Conservation (phyloP, 2,888 invertebrate genomes). For the Caenorhabditis angaria region DNA sequence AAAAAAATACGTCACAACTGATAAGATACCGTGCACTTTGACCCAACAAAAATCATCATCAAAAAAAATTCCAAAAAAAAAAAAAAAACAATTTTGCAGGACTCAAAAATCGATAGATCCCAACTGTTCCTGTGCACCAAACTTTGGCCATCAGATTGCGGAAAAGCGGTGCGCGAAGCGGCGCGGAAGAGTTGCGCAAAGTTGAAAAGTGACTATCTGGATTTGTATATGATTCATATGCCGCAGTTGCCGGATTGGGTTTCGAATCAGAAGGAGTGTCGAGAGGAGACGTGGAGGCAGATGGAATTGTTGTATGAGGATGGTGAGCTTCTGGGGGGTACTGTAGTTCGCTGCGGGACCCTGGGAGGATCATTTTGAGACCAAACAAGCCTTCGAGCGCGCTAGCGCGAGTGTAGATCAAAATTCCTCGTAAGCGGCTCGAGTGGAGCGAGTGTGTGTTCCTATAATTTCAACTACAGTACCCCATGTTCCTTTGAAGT, state of each 20-base stretch:
- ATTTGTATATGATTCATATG: slow-evolving; percentile 73
- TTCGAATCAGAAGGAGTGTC: slow-evolving; percentile 48
- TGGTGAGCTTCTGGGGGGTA: too few species aligned
- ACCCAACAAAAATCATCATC: too few species aligned
- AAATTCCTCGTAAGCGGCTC: too few species aligned
- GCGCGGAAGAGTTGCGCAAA: slow-evolving; percentile 69
- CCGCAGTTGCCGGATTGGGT: slow-evolving; percentile 71
- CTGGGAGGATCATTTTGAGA: too few species aligned
- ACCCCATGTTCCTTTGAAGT: too few species aligned
- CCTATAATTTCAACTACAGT: too few species aligned
- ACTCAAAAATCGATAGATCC: slow-evolving; percentile 60
- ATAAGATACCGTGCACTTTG: background rate
- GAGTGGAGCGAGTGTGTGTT: too few species aligned
- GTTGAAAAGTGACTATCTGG: slow-evolving; percentile 72
- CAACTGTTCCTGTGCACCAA: slow-evolving; percentile 73
- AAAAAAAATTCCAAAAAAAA: too few species aligned
- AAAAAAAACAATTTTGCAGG: background rate
- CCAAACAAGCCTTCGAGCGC: too few species aligned
- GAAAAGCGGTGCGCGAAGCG: slow-evolving; percentile 65
- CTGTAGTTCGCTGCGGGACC: too few species aligned
- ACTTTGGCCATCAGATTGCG: slow-evolving; percentile 73
- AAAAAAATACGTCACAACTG: background rate
- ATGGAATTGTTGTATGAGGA: slow-evolving; percentile 72
- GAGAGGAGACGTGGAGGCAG: slow-evolving; percentile 73
- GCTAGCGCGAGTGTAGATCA: too few species aligned